phyloP scores from a whole-genome alignment of 2,797 vertebrate species.

The Epinephelus awoara region DNA sequence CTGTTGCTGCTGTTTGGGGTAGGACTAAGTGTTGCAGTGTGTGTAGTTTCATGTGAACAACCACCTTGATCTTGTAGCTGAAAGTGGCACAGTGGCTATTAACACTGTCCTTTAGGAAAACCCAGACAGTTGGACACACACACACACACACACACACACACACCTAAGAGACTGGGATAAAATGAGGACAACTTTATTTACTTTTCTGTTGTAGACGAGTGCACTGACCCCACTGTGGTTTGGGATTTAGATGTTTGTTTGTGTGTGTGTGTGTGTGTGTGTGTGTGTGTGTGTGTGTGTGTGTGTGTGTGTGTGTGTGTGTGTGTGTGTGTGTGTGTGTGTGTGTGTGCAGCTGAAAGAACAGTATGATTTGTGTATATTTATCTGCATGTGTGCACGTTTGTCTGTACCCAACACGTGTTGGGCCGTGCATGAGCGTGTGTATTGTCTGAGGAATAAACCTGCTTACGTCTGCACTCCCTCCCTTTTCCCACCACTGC shows the following conservation, averaged over 20 bases:
- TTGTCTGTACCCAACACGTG: neutral
- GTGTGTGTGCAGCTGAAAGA: neutral
- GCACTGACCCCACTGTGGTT: constrained; percentile 52
- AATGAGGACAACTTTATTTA: constrained; percentile 63
- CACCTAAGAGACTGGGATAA: constrained; percentile 27
- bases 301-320: neutral
- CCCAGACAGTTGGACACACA: neutral
- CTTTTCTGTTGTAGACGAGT: constrained; percentile 20
- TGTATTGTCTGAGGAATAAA: constrained; percentile 29
- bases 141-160: constrained; percentile 24
- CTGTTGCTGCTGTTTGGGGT: constrained; percentile 9
- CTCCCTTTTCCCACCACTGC: constrained; percentile 13
- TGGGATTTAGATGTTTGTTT: constrained; percentile 42
- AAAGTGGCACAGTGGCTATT: constrained; percentile 19
- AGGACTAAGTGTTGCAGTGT: neutral
- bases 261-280: neutral
- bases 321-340: neutral
- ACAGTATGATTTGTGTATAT: constrained; percentile 8
- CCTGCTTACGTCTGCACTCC: constrained; percentile 51
- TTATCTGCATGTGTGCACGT: neutral
- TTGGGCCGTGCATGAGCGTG: neutral
- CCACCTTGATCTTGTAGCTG: constrained; percentile 30
- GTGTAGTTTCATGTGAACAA: constrained; percentile 6
- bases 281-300: neutral
- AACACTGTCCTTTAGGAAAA: constrained; percentile 40